phyloP scores from a whole-genome alignment of 92 coral and sea anemone genomes.

The Actinostola sp. region DNA sequence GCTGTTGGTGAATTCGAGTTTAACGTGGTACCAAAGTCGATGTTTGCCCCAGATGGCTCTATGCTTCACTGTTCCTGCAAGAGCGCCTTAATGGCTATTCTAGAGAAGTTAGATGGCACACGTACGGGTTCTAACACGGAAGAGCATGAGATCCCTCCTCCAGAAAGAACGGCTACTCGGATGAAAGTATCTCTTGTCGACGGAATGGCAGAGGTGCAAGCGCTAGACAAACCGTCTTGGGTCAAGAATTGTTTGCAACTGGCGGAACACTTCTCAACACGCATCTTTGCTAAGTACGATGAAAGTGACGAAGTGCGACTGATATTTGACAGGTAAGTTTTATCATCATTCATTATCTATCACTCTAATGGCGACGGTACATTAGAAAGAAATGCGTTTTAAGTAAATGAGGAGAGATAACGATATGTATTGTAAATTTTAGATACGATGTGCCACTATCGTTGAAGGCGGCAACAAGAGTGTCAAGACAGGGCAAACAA shows the following conservation, averaged over 20 bases:
- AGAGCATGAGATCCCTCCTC: constrained; percentile 9
- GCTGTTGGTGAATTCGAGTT: constrained; percentile 54
- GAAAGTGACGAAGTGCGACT: constrained; percentile 43
- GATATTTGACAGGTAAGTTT: constrained; percentile 38
- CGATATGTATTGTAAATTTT: background rate
- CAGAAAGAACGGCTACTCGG: background rate
- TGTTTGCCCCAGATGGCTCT: constrained; percentile 60
- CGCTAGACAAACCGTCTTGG: constrained; percentile 45
- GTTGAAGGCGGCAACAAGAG: constrained; percentile 52
- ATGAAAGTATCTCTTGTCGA: constrained; percentile 42
- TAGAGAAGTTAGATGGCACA: constrained; percentile 50
- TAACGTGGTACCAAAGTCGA: constrained; percentile 49
- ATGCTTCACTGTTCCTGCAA: constrained; percentile 66
- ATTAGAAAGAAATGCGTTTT: constrained; percentile 17
- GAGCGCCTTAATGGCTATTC: constrained; percentile 58
- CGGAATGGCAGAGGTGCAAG: constrained; percentile 68
- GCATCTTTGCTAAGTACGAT: constrained; percentile 40
- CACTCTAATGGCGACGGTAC: constrained; percentile 13
- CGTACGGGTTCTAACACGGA: constrained; percentile 11
- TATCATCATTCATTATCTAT: constrained; percentile 13
- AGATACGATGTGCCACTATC: constrained; percentile 58
- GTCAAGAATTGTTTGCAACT: constrained; percentile 47
- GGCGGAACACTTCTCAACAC: constrained; percentile 47
- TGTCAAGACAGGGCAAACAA: constrained; percentile 30
- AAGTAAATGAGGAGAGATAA: constrained; percentile 1